Evolutionary conservation across 1,140 invertebrate genomes (phyloP), one percentile per base, ranked within the genome.

Genomic region (Ruditapes philippinarum): DNA sequence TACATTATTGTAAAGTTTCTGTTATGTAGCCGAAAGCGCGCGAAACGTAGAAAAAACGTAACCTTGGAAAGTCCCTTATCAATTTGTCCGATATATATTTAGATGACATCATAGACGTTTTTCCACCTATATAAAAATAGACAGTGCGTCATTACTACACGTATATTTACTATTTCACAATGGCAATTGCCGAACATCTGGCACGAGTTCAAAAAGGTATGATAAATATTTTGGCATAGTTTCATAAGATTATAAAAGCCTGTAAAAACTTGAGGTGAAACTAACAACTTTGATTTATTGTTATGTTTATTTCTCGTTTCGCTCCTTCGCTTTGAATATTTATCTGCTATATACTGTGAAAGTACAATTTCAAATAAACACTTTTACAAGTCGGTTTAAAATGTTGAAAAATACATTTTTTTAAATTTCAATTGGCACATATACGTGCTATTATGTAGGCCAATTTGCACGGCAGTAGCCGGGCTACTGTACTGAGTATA

Each of bases 11-110:
- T n/a, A n/a, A n/a, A n/a, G n/a, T n/a, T n/a, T n/a, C n/a, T n/a
- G n/a, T n/a, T n/a, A n/a, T n/a, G n/a, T n/a, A n/a, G n/a, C n/a
- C 73, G 12, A 17, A 31, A 1, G 25, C 5, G n/a, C 22, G 25
- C 40, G 40, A 9, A 12, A 38, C 33, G 3, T 38, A 14, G 31
- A 7, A 70, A 11, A 2, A 60, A 12, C 9, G 65, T 7, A 76
- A 78, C 40, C 4, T 54, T 28, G 74, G 74, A 78, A 78, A 78
- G 54, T 54, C 74, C 74, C 74, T 14, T 78, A 57, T 54, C 31
- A 11, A 22, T 33, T 12, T 33, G 33, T 22, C 68, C 54, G 19
- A 19, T 33, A 31, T 65, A 22, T 54, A 19, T 19, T 1, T 9
- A 0, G 49, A 54, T 78, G 74, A 78, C 22, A 49, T 78, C 74